Evolutionary conservation across 2,113 vertebrate genomes (phyloP).

Genomic region (Thermophis baileyi): DNA sequence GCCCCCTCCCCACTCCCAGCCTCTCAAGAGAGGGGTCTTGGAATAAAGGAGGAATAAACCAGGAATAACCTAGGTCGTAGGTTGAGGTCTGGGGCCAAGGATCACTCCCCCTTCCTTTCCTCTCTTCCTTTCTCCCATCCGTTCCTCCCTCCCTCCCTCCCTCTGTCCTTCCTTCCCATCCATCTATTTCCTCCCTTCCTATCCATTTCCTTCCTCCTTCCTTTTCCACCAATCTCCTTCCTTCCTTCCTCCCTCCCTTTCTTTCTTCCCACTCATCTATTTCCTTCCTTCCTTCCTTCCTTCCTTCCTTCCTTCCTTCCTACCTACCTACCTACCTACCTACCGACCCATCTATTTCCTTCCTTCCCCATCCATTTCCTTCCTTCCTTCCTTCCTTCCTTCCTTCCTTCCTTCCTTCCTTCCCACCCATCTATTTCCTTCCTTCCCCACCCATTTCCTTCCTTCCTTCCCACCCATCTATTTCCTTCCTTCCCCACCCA

Average conservation of each 20-base stretch:
- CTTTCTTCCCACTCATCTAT: neutral
- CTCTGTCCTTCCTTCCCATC: neutral
- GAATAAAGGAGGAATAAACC: neutral
- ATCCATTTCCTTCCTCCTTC: neutral
- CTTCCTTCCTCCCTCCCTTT: neutral
- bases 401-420: neutral
- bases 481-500: neutral
- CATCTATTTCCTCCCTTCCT: neutral
- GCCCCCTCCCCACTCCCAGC: fast-evolving
- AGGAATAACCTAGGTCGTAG: neutral
- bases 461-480: too few relatives aligned
- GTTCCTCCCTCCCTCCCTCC: too few relatives aligned
- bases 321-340: fast-evolving
- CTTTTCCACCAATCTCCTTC: neutral
- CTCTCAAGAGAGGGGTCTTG: neutral
- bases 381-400: too few relatives aligned
- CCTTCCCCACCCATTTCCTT: neutral
- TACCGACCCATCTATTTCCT: neutral
- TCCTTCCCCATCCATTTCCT: neutral
- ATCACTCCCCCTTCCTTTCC: neutral
- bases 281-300: neutral
- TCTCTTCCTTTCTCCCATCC: neutral
- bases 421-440: too few relatives aligned
- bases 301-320: too few relatives aligned
- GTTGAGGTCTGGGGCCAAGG: neutral